Evolutionary conservation across 2,113 vertebrate genomes (phyloP), one percentile per base, ranked within the genome.

Genomic region (Zosterops hypoxanthus): DNA sequence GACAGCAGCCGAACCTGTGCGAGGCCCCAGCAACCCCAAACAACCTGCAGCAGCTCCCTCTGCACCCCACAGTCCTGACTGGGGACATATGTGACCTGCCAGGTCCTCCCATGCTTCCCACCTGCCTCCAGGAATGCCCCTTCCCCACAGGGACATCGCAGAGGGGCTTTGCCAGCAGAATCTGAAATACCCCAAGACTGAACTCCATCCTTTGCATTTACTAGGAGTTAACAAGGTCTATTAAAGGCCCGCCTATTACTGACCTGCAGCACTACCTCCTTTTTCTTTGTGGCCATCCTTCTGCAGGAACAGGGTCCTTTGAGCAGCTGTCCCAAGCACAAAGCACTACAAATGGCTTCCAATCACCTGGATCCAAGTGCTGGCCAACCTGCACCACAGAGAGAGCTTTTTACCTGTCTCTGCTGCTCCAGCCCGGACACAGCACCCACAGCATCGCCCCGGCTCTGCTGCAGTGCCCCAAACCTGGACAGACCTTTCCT

Each of bases 221-320:
- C 17, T 21, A 2, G 4, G 42, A 70, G 39, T 52, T 76, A 13
- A 57, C 33, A 47, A 56, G 13, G 1, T 8, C 5, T 25, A 34
- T 46, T 28, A 14, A 71, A 86, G 80, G 19, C 14, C 77, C 57
- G 41, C 12, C 24, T 81, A 29, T 29, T 68, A 96, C 97, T 79
- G 70, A 98, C 97, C 97, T 97, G 97, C 72, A 95, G 79, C 20
- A 61, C 39, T 10, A 44, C 10, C 75, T 97, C 96, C n/a, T 92
- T 97, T 49, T 81, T 97, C 92, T 88, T 97, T 14, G 84, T 65
- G 29, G 94, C 77, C 97, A 98, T 98, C 39, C 46, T 65, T 73
- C 53, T 42, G 59, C 59, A 55, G 83, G 55, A 90, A 23, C 53
- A 20, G 14, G 33, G 20, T 73, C 66, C 85, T 73, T 7, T 5